A percentile compares a stretch with the other conserved stretches of the same genome.
Conservation (phyloP, 2,888 invertebrate genomes). For the Imbricaverruca yamaguchii region DNA sequence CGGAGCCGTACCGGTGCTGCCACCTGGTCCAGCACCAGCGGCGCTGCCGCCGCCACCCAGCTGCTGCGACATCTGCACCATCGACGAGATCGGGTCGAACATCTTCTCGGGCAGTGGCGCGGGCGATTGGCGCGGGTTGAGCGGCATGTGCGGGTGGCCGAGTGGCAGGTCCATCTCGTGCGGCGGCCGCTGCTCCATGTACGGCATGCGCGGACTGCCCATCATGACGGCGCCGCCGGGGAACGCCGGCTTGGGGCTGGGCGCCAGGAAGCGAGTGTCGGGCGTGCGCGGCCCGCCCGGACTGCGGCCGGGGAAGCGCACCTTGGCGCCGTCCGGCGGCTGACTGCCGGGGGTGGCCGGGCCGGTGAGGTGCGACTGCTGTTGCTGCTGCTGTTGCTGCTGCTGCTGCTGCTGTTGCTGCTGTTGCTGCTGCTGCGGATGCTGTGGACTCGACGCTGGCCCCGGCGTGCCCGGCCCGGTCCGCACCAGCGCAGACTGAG, state of each 20-base stretch:
- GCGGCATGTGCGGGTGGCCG: conserved; percentile 40
- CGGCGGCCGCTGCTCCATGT: conserved; percentile 26
- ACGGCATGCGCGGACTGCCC: conserved; percentile 35
- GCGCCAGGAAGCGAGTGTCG: background rate
- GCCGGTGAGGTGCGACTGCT: conserved; percentile 22
- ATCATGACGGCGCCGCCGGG: background rate
- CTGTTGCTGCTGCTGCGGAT: conserved; percentile 27
- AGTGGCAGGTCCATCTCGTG: background rate
- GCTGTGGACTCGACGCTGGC: background rate
- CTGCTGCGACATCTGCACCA: conserved; percentile 92
- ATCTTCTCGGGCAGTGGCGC: conserved; percentile 40
- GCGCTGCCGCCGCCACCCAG: conserved; percentile 59
- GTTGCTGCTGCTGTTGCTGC: conserved; percentile 25
- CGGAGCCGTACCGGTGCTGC: too few relatives aligned
- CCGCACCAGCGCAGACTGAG: too few relatives aligned
- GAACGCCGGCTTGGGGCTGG: background rate
- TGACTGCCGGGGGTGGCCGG: background rate
- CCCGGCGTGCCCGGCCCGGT: too few relatives aligned
- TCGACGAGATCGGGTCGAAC: conserved; percentile 87
- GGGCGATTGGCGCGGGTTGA: conserved; percentile 38
- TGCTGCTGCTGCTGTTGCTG: conserved; percentile 24
- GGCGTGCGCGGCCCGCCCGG: conserved; percentile 1
- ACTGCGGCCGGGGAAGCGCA: background rate
- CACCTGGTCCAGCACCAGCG: background rate
- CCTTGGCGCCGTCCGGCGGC: background rate